phyloP scores from a whole-genome alignment of 1,140 invertebrate species.

The Cylas formicarius region DNA sequence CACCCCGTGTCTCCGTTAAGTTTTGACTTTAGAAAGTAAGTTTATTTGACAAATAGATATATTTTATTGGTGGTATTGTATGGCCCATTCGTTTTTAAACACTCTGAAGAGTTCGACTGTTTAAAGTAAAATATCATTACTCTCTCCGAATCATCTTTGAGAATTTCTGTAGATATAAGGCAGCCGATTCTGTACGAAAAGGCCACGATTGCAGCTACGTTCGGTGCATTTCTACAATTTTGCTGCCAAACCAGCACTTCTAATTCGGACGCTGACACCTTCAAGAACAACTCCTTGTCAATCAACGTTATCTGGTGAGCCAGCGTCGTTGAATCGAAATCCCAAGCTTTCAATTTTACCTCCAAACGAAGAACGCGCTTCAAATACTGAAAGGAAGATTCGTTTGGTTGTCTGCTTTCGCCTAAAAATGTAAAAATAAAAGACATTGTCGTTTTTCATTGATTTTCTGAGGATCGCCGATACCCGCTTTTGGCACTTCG shows the following conservation, averaged over 20 bases:
- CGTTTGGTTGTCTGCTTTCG: slow-evolving; percentile 12
- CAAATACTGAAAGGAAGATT: slow-evolving; percentile 31
- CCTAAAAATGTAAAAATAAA: background rate
- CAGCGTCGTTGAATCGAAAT: slow-evolving; percentile 47
- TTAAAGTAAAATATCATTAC: slow-evolving; percentile 29
- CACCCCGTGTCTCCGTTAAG: too few relatives aligned
- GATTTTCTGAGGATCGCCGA: slow-evolving; percentile 5
- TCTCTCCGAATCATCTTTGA: slow-evolving; percentile 39
- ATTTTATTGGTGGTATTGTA: too few relatives aligned
- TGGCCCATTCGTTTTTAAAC: too few relatives aligned
- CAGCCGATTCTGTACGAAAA: slow-evolving; percentile 49
- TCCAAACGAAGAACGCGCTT: slow-evolving; percentile 41
- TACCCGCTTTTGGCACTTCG: background rate
- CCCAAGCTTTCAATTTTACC: slow-evolving; percentile 44
- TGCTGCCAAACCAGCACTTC: slow-evolving; percentile 42
- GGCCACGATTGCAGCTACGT: slow-evolving; percentile 46
- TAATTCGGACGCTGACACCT: slow-evolving; percentile 43
- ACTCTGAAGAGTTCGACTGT: background rate
- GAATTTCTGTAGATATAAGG: slow-evolving; percentile 45
- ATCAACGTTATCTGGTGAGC: slow-evolving; percentile 48
- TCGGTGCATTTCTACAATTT: slow-evolving; percentile 46
- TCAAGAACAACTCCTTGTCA: slow-evolving; percentile 48
- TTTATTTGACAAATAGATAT: too few relatives aligned
- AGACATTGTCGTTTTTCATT: background rate
- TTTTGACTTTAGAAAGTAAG: background rate